Evolutionary conservation across 1,140 invertebrate genomes (phyloP), one percentile per base, ranked within the genome.

Genomic region (Drosophila repletoides): DNA sequence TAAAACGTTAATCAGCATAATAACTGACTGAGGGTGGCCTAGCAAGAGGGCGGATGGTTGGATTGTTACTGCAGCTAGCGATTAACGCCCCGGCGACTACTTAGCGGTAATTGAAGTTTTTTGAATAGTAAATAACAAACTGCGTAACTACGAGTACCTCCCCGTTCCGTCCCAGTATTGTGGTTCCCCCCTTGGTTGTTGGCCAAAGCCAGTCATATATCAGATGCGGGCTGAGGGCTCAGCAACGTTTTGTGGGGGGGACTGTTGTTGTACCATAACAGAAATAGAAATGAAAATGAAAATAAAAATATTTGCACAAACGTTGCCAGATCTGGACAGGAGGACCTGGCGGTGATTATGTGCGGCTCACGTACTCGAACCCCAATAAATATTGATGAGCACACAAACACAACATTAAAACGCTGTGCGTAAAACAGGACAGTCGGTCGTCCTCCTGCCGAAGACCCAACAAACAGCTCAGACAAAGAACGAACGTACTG

Each of bases 311-410:
- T 80, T 80, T 80, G 66, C 76, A 71, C 55, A 71, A 76, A 79
- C 45, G 56, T 49, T 60, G 33, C 3, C 5, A 5, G 26, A 26
- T 10, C n/a, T n/a, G 28, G 26, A 19, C 48, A 49, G 14, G 3
- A 5, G 9, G 26, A 4, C 31, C 46, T 36, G 22, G 33, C 61
- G 48, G 69, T 83, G 65, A 83, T 83, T 83, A 73, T 83, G 69
- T 84, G 67, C 71, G 80, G 60, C 79, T 86, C 79, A 84, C 79
- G 79, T 84, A 84, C 66, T 80, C 79, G 80, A 80, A 80, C 81
- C 80, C 72, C 80, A 84, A 84, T 84, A 84, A 84, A 84, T 84
- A 84, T 84, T 84, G 80, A 84, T 84, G 80, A 80, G 80, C 80
- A 72, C 63, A 79, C 79, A 84, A 84, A 84, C 79, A 84, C 70